Conservation (phyloP, 1,140 invertebrate species). For the Eciton burchellii region DNA sequence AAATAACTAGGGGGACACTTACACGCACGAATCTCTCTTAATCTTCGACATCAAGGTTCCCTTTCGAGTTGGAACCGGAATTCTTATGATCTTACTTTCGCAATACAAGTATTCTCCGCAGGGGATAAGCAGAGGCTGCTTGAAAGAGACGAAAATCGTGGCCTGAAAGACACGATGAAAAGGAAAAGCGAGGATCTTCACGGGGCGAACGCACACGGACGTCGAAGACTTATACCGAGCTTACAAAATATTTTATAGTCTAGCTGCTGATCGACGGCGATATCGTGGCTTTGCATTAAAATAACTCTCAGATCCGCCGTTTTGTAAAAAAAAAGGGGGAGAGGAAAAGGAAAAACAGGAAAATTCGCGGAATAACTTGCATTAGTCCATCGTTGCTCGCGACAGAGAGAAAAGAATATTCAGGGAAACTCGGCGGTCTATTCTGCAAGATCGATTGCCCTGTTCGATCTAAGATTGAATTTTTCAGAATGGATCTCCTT, state of each 20-base stretch:
- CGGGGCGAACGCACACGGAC: background rate
- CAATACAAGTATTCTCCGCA: constrained; percentile 16
- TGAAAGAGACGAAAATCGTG: background rate
- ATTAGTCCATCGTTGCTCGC: constrained; percentile 6
- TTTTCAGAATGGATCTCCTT: constrained; percentile 4
- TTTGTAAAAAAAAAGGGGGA: background rate
- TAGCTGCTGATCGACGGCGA: background rate
- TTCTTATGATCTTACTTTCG: background rate
- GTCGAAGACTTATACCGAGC: constrained; percentile 26
- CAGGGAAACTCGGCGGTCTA: background rate
- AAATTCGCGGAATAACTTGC: background rate
- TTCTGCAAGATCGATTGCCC: background rate
- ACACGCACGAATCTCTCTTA: background rate
- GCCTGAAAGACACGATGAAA: background rate
- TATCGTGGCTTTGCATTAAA: constrained; percentile 2
- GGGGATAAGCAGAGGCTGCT: background rate
- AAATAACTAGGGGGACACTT: background rate
- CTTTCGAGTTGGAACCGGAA: background rate
- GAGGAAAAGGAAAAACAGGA: too few relatives aligned
- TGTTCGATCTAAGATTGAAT: background rate
- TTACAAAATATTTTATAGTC: constrained; percentile 40
- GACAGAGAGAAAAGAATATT: background rate
- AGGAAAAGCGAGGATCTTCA: background rate
- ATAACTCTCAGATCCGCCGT: background rate
- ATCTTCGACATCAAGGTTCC: background rate